These are phyloP conservation scores for Bolinopsis microptera DNA, from an alignment of 37 sponge, comb jelly and placozoan genomes.

Conservation along the genomic window DNA sequence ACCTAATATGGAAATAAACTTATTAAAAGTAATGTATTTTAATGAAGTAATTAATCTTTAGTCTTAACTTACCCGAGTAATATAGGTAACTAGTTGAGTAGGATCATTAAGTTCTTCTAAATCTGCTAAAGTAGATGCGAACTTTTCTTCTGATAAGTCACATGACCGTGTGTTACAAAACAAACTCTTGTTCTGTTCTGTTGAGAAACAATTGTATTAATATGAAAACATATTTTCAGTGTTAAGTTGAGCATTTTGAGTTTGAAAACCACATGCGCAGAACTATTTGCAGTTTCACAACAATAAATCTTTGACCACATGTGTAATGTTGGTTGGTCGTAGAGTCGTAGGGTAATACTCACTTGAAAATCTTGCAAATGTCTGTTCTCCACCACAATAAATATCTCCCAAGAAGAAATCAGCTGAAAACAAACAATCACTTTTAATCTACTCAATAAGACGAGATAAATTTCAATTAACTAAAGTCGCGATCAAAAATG, in stretches of 20 bases:
- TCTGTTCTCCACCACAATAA: slow-evolving; percentile 51
- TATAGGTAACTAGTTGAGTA: not conserved
- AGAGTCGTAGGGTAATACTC: too few species aligned
- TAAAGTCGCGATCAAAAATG: too few species aligned
- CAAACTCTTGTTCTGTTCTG: slow-evolving; percentile 19
- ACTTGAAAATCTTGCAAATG: slow-evolving; percentile 48
- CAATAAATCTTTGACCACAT: too few species aligned
- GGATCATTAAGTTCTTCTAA: slow-evolving; percentile 23
- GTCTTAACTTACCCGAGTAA: not conserved
- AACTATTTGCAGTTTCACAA: too few species aligned
- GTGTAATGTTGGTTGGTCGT: too few species aligned
- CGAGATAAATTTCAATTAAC: not conserved
- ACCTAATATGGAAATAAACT: too few species aligned
- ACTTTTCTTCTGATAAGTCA: not conserved
- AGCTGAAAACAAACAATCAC: not conserved
- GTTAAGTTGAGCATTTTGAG: too few species aligned
- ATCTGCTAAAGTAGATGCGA: not conserved
- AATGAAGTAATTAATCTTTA: too few species aligned
- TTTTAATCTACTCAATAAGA: not conserved
- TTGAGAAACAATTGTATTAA: not conserved
- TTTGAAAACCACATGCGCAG: too few species aligned
- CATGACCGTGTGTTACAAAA: not conserved
- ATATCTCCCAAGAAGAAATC: not conserved
- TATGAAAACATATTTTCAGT: too few species aligned
- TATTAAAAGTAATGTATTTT: too few species aligned